phyloP scores from a whole-genome alignment of 2,888 invertebrate species.

The Siphlonurus alternatus region DNA sequence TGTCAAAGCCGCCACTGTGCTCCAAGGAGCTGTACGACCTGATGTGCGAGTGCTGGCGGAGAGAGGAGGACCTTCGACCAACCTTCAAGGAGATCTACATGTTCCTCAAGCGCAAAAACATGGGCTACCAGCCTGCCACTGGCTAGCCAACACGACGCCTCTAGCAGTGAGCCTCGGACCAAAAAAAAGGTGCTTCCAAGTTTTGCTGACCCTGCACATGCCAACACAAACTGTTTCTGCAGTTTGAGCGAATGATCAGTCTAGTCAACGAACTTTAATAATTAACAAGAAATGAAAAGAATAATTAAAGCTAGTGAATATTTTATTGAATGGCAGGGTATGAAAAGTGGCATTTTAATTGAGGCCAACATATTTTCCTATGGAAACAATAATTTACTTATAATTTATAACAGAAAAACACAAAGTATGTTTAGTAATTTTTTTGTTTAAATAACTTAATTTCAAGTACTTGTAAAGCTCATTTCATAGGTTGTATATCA shows the following conservation, averaged over 20 bases:
- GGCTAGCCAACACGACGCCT: background rate
- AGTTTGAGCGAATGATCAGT: too few relatives aligned
- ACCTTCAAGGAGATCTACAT: slow-evolving; percentile 49
- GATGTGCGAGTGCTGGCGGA: slow-evolving; percentile 51
- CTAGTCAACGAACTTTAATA: background rate
- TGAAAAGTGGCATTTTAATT: background rate
- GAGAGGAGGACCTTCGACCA: slow-evolving; percentile 39
- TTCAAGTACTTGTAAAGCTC: background rate
- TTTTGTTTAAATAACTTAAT: background rate
- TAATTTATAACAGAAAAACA: too few relatives aligned
- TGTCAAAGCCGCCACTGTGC: slow-evolving; percentile 59
- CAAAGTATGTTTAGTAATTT: too few relatives aligned
- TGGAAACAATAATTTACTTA: background rate
- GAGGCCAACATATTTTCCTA: background rate
- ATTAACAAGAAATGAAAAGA: background rate
- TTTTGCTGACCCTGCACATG: too few relatives aligned
- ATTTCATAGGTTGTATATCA: background rate
- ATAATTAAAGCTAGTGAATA: background rate
- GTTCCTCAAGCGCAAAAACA: slow-evolving; percentile 44
- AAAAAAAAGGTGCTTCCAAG: background rate
- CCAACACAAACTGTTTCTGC: too few relatives aligned
- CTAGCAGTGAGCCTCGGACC: background rate
- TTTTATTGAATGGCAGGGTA: background rate
- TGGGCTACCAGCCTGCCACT: slow-evolving; percentile 30
- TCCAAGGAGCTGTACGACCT: slow-evolving; percentile 57